phyloP scores from a whole-genome alignment of 2,888 invertebrate species.

The Dasypogon diadema region DNA sequence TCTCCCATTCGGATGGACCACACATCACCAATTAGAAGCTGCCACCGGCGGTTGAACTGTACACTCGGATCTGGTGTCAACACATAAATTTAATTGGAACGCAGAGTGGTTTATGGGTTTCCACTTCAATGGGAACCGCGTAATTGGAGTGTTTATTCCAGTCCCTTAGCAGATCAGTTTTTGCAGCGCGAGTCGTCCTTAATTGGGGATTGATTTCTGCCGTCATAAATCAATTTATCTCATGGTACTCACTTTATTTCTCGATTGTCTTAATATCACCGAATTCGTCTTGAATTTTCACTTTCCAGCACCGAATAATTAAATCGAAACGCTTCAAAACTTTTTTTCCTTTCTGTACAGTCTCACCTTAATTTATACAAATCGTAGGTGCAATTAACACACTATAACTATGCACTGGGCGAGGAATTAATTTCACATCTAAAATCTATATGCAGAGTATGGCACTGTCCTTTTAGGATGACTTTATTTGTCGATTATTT shows the following conservation, averaged over 20 bases:
- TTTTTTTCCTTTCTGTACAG: background rate
- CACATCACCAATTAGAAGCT: slow-evolving; percentile 52
- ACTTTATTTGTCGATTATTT: slow-evolving; percentile 31
- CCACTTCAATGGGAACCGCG: slow-evolving; percentile 44
- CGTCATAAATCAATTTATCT: slow-evolving; percentile 36
- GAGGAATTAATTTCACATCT: background rate
- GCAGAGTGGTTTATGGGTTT: slow-evolving; percentile 21
- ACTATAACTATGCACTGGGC: too few species aligned
- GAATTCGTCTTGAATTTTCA: background rate
- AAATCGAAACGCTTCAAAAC: background rate
- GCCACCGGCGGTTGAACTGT: slow-evolving; percentile 32
- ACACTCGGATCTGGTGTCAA: slow-evolving; percentile 42
- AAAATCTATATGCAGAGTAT: background rate
- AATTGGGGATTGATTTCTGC: slow-evolving; percentile 34
- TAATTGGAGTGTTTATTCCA: slow-evolving; percentile 19
- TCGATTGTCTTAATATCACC: background rate
- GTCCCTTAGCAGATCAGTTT: slow-evolving; percentile 10
- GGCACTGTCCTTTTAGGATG: slow-evolving; percentile 5
- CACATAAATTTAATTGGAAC: slow-evolving; percentile 51
- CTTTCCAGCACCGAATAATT: background rate
- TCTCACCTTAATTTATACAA: slow-evolving; percentile 16
- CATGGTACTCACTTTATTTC: slow-evolving; percentile 24
- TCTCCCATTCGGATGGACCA: slow-evolving; percentile 7
- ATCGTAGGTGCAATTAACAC: too few species aligned
- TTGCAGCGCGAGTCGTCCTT: background rate